phyloP scores from a whole-genome alignment of 2,888 invertebrate genomes.

The Cactoblastis cactorum region DNA sequence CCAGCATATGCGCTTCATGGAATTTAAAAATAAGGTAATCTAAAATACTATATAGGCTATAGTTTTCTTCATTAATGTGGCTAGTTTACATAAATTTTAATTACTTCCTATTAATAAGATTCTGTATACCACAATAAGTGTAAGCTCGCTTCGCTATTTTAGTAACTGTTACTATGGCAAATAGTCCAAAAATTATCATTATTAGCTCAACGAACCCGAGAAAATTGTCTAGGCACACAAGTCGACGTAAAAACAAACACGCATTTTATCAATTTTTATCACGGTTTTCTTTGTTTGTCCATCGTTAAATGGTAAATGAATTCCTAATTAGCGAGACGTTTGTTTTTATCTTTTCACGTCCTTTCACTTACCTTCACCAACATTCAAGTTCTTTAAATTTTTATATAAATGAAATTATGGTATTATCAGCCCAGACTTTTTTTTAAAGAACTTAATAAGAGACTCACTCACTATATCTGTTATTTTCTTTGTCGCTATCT shows the following conservation, averaged over 20 bases:
- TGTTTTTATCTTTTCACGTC: slow-evolving; percentile 14
- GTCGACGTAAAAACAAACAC: background rate
- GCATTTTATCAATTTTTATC: background rate
- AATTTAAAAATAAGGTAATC: no score
- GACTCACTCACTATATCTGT: no score
- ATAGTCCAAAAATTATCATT: no score
- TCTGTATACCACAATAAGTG: no score
- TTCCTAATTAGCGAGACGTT: background rate
- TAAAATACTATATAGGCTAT: no score
- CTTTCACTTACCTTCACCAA: slow-evolving; percentile 3
- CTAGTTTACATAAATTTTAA: no score
- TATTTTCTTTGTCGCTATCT: background rate
- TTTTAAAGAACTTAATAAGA: no score
- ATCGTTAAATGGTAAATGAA: background rate
- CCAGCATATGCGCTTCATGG: no score
- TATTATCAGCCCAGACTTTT: background rate
- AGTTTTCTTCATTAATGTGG: no score
- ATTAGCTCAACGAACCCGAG: background rate
- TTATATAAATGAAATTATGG: background rate
- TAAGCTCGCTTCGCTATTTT: no score
- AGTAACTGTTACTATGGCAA: no score
- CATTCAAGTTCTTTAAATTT: background rate
- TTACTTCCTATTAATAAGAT: no score
- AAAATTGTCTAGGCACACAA: slow-evolving; percentile 6
- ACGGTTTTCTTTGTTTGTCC: slow-evolving; percentile 5